These are phyloP conservation scores for Eurytoma adleriae DNA, from an alignment of 2,888 invertebrate species.

Conservation along the genomic window DNA sequence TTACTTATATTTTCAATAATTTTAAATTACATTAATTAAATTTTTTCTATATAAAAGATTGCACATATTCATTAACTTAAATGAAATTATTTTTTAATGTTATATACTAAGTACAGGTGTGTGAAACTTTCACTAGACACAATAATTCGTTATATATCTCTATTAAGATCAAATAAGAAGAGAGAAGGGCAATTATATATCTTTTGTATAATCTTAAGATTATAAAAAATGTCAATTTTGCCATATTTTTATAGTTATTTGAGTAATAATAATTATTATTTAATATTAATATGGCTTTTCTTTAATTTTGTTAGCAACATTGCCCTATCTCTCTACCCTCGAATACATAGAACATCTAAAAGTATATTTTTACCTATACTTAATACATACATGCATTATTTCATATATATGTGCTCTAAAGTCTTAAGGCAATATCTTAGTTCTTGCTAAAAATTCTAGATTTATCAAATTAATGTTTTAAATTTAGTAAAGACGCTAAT, in stretches of 20 bases:
- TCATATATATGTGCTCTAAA: constrained; percentile 60
- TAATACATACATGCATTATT: constrained; percentile 12
- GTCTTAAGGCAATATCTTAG: constrained; percentile 66
- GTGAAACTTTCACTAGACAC: no score
- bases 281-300: not conserved
- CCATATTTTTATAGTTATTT: no score
- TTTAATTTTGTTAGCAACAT: constrained; percentile 3
- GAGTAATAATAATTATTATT: no score
- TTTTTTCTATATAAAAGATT: not conserved
- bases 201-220: not conserved
- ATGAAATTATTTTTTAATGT: no score
- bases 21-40: not conserved
- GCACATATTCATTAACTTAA: no score
- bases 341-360: not conserved
- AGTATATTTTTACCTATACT: constrained; percentile 6
- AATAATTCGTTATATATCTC: no score
- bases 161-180: no score
- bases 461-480: no score
- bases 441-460: constrained; percentile 5
- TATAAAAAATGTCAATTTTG: not conserved
- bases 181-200: no score
- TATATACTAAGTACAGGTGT: no score
- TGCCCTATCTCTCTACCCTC: no score
- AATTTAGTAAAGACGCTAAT: no score
- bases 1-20: not conserved